Evolutionary conservation across 2,888 invertebrate genomes (phyloP), one percentile per base, ranked within the genome.

Genomic region (Zaprionus obscuricornis): DNA sequence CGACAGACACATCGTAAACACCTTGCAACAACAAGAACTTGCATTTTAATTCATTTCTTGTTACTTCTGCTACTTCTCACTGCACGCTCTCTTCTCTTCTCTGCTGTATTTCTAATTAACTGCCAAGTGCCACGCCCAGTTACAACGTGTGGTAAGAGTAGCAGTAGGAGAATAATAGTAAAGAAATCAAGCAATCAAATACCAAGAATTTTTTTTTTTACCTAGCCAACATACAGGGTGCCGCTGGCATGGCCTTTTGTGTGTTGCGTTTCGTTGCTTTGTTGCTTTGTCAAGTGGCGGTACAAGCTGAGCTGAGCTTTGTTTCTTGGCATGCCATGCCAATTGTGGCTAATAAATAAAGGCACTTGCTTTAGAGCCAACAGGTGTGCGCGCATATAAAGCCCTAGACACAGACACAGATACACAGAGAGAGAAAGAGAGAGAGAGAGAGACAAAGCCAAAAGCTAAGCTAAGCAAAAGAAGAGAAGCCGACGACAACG

Each of bases 141-240:
- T n/a, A n/a, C n/a, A n/a, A n/a, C n/a, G n/a, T n/a, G n/a, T n/a
- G n/a, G n/a, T n/a, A n/a, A n/a, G n/a, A 34, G 14, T 34, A n/a
- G 14, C 34, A 34, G 17, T 34, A 16, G 13, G 7, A n/a, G 16
- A 2, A 40, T 13, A 37, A 59, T 55, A 42, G 47, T 54, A 59
- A 36, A 51, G 64, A 55, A 63, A 66, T 69, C 56, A 47, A 63
- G 63, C 55, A 76, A 78, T 81, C 49, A 55, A 59, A 75, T 75
- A 60, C 63, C 70, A 52, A 51, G 74, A 78, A 78, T 66, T n/a
- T n/a, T n/a, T n/a, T n/a, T n/a, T n/a, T n/a, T n/a, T 68, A 14
- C 59, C 45, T 34, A 39, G 11, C 8, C 22, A 26, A 46, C 40
- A 45, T 18, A 34, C 31, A 49, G 47, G 22, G 7, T 37, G 6